These are phyloP conservation scores for Bujurquina vittata DNA, from an alignment of 2,113 vertebrate species.

Conservation along the genomic window DNA sequence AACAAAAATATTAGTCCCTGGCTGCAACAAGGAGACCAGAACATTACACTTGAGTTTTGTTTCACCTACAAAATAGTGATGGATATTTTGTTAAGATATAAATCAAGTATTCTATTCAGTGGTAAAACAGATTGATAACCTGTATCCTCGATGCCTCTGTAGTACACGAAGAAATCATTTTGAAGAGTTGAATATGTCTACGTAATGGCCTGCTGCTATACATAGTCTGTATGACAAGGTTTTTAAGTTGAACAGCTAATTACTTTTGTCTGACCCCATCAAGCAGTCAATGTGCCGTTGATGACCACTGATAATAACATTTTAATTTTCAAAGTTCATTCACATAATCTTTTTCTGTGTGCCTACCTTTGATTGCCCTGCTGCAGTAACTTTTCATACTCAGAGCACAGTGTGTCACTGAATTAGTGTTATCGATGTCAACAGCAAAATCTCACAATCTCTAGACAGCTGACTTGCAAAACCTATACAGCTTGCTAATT, in stretches of 20 bases:
- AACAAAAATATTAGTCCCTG: neutral
- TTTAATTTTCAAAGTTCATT: neutral
- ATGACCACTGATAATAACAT: neutral
- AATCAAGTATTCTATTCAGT: too few species aligned
- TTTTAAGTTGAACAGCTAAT: neutral
- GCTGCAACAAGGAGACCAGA: neutral
- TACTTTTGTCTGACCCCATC: neutral
- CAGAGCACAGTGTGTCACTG: neutral
- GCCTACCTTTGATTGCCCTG: neutral
- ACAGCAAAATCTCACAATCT: neutral
- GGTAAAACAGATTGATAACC: neutral
- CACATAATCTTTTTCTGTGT: neutral
- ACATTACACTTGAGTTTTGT: neutral
- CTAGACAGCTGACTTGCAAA: constrained; percentile 10
- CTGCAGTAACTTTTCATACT: neutral
- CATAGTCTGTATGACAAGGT: neutral
- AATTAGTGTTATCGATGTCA: neutral
- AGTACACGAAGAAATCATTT: neutral
- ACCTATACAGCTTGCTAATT: neutral
- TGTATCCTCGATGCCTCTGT: neutral
- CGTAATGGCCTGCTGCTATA: neutral
- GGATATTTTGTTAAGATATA: too few species aligned
- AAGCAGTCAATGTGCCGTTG: neutral
- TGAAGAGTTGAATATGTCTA: neutral
- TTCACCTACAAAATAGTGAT: too few species aligned